Evolutionary conservation across 2,797 vertebrate genomes (phyloP).

Genomic region (Alfaro cultratus): DNA sequence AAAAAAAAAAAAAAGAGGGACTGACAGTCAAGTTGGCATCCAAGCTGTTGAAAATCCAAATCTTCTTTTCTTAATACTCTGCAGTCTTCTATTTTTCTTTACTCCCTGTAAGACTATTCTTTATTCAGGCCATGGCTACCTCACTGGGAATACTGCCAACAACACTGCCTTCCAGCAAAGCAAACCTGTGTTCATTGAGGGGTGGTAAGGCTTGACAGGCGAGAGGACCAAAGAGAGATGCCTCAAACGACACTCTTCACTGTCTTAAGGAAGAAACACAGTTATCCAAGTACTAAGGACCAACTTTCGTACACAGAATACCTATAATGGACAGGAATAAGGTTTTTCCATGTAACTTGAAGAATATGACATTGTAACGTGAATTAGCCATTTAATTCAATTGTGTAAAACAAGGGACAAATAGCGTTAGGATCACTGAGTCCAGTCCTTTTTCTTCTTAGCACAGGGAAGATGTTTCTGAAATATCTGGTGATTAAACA

Average conservation of each 20-base stretch:
- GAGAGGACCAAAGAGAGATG: constrained; percentile 45
- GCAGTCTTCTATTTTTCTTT: constrained; percentile 19
- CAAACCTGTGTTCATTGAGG: constrained; percentile 38
- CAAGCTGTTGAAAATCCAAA: constrained; percentile 31
- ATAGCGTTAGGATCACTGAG: no score
- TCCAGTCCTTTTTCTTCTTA: no score
- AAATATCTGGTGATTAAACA: no score
- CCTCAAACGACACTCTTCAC: constrained; percentile 23
- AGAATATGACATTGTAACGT: not conserved
- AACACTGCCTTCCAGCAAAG: constrained; percentile 43
- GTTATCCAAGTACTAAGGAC: not conserved
- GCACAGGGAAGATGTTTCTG: no score
- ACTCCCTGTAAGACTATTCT: constrained; percentile 10
- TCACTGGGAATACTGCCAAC: constrained; percentile 45
- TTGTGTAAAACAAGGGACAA: no score
- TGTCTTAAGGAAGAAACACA: constrained; percentile 36
- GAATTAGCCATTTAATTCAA: no score
- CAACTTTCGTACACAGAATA: not conserved
- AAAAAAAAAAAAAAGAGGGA: not conserved
- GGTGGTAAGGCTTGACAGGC: constrained; percentile 32
- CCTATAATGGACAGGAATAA: constrained; percentile 6
- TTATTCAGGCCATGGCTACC: constrained; percentile 38
- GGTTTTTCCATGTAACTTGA: not conserved
- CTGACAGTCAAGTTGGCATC: constrained; percentile 22
- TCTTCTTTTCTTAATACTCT: constrained; percentile 33